A percentile compares a stretch with the other conserved stretches of the same genome.
Conservation (phyloP, 2,888 invertebrate species). For the Campoletis raptor region DNA sequence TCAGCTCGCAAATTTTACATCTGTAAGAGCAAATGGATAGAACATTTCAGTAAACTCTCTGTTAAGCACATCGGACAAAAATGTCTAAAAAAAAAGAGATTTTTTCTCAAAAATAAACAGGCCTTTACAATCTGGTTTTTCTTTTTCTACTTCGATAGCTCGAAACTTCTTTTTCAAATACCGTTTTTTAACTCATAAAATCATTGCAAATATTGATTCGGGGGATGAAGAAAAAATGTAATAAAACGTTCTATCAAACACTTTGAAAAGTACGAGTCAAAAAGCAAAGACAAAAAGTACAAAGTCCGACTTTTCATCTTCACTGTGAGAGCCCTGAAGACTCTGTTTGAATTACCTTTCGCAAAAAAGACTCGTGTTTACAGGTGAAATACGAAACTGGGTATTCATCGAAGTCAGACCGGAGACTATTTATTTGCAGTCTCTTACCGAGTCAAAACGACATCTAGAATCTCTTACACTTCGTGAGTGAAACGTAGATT, state of each 20-base stretch:
- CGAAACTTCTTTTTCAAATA: neutral
- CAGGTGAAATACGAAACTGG: constrained; percentile 31
- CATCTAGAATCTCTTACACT: constrained; percentile 4
- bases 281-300: neutral
- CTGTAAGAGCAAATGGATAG: neutral
- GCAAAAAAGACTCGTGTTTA: constrained; percentile 32
- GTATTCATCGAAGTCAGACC: constrained; percentile 42
- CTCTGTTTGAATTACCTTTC: constrained; percentile 22
- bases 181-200: neutral
- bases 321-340: neutral
- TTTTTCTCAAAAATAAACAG: neutral
- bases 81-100: too few relatives aligned
- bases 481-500: neutral
- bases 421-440: constrained; percentile 56
- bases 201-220: neutral
- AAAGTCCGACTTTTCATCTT: neutral
- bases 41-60: neutral
- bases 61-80: neutral
- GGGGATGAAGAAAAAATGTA: neutral
- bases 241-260: neutral
- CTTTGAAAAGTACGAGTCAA: neutral
- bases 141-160: neutral
- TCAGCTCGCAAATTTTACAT: neutral
- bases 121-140: neutral
- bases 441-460: constrained; percentile 20